A percentile compares a stretch with the other conserved stretches of the same genome.
These are phyloP conservation scores for Heteromurus nitidus DNA, from an alignment of 2,888 invertebrate species.

Conservation along the genomic window DNA sequence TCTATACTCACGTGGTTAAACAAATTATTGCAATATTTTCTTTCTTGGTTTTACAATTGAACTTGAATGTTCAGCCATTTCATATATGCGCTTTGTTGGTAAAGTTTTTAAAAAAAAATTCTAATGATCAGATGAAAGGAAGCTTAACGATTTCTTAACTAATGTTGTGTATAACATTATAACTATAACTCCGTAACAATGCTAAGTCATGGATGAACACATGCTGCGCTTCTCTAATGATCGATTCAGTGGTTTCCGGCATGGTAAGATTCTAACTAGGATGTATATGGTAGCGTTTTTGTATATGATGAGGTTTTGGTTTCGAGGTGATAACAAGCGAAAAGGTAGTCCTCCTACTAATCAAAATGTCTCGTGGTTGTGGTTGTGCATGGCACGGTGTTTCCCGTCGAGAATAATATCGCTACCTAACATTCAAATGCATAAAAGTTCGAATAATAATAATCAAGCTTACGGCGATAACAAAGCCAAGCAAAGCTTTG, in stretches of 20 bases:
- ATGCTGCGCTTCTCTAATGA: constrained; percentile 29
- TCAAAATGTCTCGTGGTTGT: constrained; percentile 11
- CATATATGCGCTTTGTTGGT: too few species aligned
- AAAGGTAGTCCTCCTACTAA: constrained; percentile 6
- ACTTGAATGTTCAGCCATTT: constrained; percentile 46
- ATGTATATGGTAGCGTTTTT: not conserved
- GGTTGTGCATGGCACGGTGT: constrained; percentile 30
- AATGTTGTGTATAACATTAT: too few species aligned
- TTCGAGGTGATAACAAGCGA: constrained; percentile 35
- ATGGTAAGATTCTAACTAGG: constrained; percentile 13
- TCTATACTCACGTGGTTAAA: not conserved
- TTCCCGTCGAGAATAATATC: constrained; percentile 18
- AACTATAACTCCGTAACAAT: too few species aligned
- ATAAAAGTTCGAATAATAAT: too few species aligned
- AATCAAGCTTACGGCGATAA: too few species aligned
- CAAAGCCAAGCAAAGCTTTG: too few species aligned
- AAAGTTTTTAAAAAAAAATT: too few species aligned
- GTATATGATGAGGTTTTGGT: constrained; percentile 11
- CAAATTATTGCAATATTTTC: not conserved
- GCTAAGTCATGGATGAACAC: constrained; percentile 10
- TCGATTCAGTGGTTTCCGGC: constrained; percentile 39
- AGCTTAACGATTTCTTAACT: not conserved
- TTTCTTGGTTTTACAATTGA: constrained; percentile 33
- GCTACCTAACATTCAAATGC: too few species aligned
- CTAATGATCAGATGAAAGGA: constrained; percentile 12